Conservation (phyloP, 2,797 vertebrate genomes). For the Tolypeutes matacus region DNA sequence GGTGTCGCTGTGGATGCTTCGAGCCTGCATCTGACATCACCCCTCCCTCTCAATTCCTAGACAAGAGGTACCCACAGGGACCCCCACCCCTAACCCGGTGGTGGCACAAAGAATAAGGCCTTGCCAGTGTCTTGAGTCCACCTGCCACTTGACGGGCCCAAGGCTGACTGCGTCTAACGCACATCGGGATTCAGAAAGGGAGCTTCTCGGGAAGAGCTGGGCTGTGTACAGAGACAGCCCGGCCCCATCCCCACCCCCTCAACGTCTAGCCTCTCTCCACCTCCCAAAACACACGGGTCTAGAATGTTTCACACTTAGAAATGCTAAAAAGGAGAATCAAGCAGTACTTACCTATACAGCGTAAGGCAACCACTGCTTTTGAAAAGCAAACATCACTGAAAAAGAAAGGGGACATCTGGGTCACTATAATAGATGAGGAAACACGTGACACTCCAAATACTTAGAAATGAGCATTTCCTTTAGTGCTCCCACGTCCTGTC, state of each 20-base stretch:
- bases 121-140: accelerated
- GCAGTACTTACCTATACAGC: conserved; percentile 90
- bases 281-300: not conserved
- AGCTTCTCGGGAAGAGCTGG: not conserved
- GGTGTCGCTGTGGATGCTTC: not conserved
- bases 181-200: accelerated
- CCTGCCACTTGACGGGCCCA: not conserved
- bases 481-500: accelerated
- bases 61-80: not conserved
- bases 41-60: not conserved
- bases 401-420: conserved; percentile 4
- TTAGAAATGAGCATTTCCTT: not conserved
- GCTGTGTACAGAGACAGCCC: not conserved
- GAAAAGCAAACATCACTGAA: conserved; percentile 88
- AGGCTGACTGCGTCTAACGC: not conserved
- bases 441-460: not conserved
- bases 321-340: not conserved
- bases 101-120: accelerated
- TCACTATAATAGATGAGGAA: not conserved
- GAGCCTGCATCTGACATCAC: accelerated
- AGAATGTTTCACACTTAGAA: not conserved
- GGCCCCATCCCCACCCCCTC: accelerated
- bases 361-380: conserved; percentile 89
- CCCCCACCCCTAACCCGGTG: not conserved
- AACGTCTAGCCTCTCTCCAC: not conserved